Evolutionary conservation across 2,113 vertebrate species (phyloP), one percentile per base, ranked within the genome.

Genomic region (Petrocephalus microphthalmus): DNA sequence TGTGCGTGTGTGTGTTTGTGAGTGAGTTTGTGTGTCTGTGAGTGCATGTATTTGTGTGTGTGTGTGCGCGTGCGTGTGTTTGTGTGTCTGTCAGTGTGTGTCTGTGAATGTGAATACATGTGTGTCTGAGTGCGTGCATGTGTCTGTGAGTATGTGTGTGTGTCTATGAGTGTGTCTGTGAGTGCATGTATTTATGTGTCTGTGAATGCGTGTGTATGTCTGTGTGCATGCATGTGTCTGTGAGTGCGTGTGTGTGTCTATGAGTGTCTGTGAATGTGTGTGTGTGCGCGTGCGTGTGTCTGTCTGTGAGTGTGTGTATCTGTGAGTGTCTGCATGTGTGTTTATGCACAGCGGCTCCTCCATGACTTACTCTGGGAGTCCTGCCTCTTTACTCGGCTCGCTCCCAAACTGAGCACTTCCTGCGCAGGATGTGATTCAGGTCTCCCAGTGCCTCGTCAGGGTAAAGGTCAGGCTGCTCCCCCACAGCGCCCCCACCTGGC

Each of bases 341-440:
- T 86, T 1, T 57, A 0, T 20, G 52, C 15, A 57, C 10, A 84
- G 83, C 22, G 13, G 22, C 51, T 49, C 47, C 42, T 45, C 47
- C 42, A 42, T 42, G 42, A 42, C 42, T 42, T 42, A 42, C 42
- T 42, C 42, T 1, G 42, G 42, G 13, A 74, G 47, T 13, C 10
- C 42, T 51, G 86, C 11, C 22, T 51, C 2, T 71, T 42, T 22
- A 49, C 11, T 60, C 42, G 5, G 11, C 57, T 87, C 3, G 13
- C 25, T 54, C 78, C 81, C 87, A 88, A 45, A 45, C 7, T 25
- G 19, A 56, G 19, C 51, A 19, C 85, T 45, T 81, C 52, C 29
- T 82, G 17, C 25, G 37, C 87, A 88, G 71, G 87, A 82, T 54
- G 87, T 88, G 87, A 54, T 17, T 81, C 20, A n/a, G 33, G 33